Conservation (phyloP, 2,888 invertebrate species). For the Conops quadrifasciatus region DNA sequence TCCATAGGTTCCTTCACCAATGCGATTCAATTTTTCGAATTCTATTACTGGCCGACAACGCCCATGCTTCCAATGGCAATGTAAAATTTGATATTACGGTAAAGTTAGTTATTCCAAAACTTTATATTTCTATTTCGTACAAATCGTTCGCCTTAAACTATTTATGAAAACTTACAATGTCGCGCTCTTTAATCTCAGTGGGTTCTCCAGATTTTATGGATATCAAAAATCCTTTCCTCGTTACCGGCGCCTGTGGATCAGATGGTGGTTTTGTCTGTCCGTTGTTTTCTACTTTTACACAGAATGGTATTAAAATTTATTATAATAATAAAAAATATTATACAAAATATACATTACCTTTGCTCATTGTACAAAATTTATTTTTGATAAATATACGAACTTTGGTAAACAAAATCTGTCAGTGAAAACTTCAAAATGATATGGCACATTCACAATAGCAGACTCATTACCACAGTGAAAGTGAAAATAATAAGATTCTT, state of each 20-base stretch:
- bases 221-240: slow-evolving; percentile 81
- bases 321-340: not conserved
- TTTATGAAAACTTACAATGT: slow-evolving; percentile 72
- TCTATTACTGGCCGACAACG: slow-evolving; percentile 93
- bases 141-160: not conserved
- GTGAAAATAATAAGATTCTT: no score
- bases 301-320: not conserved
- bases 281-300: slow-evolving; percentile 37
- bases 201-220: slow-evolving; percentile 84
- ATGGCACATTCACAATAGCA: no score
- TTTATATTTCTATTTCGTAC: not conserved
- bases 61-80: slow-evolving; percentile 72
- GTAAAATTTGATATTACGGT: no score
- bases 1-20: slow-evolving; percentile 98
- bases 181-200: slow-evolving; percentile 86
- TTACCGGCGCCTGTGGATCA: slow-evolving; percentile 82
- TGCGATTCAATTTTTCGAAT: slow-evolving; percentile 95
- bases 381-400: not conserved
- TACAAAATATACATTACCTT: slow-evolving; percentile 16
- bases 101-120: not conserved
- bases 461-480: no score
- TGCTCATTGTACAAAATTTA: slow-evolving; percentile 10
- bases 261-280: slow-evolving; percentile 53
- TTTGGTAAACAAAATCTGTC: not conserved
- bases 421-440: not conserved